phyloP scores from a whole-genome alignment of 2,113 vertebrate genomes.

The Crypturellus undulatus region DNA sequence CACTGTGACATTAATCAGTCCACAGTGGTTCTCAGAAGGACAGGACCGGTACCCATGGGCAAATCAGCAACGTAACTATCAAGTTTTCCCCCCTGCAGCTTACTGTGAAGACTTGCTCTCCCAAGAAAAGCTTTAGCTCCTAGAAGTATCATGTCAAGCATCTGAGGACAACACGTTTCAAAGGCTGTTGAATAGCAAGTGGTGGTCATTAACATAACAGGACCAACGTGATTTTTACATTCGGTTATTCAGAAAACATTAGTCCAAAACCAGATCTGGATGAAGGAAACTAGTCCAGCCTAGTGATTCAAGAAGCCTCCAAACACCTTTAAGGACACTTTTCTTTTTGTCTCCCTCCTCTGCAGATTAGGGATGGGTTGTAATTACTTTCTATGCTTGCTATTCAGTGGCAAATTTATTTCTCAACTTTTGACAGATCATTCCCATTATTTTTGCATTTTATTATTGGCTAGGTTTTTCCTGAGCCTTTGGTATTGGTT shows the following conservation, averaged over 20 bases:
- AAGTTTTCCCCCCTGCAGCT: accelerated
- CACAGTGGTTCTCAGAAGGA: background rate
- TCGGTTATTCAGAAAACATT: background rate
- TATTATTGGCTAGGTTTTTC: accelerated
- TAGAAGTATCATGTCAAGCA: background rate
- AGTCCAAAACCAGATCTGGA: background rate
- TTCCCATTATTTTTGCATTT: background rate
- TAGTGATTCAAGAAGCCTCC: background rate
- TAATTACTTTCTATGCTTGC: background rate
- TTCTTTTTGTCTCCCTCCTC: too few species aligned
- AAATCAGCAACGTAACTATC: accelerated
- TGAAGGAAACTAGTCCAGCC: background rate
- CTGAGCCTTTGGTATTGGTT: background rate
- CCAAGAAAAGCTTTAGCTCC: too few species aligned
- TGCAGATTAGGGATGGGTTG: background rate
- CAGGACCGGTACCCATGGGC: accelerated
- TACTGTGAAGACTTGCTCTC: accelerated
- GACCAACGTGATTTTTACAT: background rate
- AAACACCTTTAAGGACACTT: accelerated
- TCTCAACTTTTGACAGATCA: background rate
- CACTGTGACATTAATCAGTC: background rate
- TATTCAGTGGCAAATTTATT: background rate
- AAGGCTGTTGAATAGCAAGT: background rate
- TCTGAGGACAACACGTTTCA: background rate
- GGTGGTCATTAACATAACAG: background rate